A percentile compares a stretch with the other conserved stretches of the same genome.
phyloP scores from a whole-genome alignment of 2,797 vertebrate species.

The Pangasius larnaudii region DNA sequence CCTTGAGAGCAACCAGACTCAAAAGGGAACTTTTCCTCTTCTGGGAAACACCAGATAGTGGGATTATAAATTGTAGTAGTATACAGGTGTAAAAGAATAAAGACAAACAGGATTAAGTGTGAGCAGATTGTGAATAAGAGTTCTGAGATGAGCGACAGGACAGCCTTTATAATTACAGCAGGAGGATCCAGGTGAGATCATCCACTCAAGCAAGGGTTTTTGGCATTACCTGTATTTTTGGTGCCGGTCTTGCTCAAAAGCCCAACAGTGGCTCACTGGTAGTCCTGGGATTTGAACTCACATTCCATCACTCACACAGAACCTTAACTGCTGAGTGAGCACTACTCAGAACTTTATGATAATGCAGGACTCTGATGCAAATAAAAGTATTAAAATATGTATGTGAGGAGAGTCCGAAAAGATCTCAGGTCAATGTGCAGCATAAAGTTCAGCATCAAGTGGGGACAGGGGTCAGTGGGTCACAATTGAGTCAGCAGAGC shows the following conservation, averaged over 20 bases:
- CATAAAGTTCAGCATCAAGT: slow-evolving; percentile 9
- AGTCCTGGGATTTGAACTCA: background rate
- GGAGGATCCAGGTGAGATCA: background rate
- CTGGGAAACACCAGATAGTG: background rate
- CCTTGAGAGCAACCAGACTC: background rate
- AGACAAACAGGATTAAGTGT: background rate
- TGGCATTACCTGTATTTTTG: background rate
- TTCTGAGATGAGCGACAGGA: background rate
- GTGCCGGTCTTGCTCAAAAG: background rate
- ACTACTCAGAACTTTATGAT: background rate
- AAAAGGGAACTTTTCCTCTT: background rate
- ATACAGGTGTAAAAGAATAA: background rate
- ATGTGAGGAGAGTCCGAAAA: background rate
- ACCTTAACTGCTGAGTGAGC: slow-evolving; percentile 2
- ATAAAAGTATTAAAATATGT: slow-evolving; percentile 14
- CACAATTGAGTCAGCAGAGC: slow-evolving; percentile 4
- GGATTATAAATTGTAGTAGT: background rate
- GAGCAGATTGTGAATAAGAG: background rate
- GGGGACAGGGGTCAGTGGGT: background rate
- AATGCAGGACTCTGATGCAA: background rate
- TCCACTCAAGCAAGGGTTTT: background rate
- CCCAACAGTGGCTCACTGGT: background rate
- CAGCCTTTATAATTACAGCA: background rate
- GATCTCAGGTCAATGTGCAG: background rate
- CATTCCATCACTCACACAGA: background rate